Evolutionary conservation across 2,888 invertebrate species (phyloP), one percentile per base, ranked within the genome.

Genomic region (Eupithecia insigniata): DNA sequence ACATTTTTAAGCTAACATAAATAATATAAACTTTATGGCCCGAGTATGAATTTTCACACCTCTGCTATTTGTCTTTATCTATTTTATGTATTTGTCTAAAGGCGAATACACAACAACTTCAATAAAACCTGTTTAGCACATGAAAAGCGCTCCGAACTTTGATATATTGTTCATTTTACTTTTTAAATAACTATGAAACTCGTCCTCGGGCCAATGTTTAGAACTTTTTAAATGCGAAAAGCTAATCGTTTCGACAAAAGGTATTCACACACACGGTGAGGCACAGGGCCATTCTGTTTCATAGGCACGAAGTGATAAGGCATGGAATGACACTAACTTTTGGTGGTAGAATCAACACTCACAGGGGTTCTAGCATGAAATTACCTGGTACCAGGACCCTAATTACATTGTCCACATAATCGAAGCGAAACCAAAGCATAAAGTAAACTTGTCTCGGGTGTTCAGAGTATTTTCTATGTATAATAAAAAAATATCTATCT

Each of bases 1-100:
- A 22, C 61, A 16, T 32, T 62, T 67, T 34, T 71, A 62, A 71
- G 46, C 71, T 71, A 67, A 71, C 61, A 28, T 34, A 18, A 66
- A 66, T 55, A 30, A 65, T 66, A 2, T 60, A 30, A 55, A 55
- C 26, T 26, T 26, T 26, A 55, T 26, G 55, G 26, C 55, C 55
- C 5, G 55, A 55, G 55, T 55, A 55, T 14, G 26, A 55, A 22
- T 26, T 55, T 26, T 22, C 55, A 55, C 55, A 26, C 5, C 12
- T 26, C 2, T 55, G 26, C 4, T 55, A 46, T n/a, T 46, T 8
- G n/a, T n/a, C n/a, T n/a, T n/a, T n/a, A n/a, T n/a, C n/a, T n/a
- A n/a, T n/a, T n/a, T n/a, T n/a, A n/a, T n/a, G n/a, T n/a, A n/a
- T n/a, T n/a, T n/a, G n/a, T 51, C n/a, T 46, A 22, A 55, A 55